Evolutionary conservation across 1,140 invertebrate species (phyloP), one percentile per base, ranked within the genome.

Genomic region (Leptestheria dahalacensis): DNA sequence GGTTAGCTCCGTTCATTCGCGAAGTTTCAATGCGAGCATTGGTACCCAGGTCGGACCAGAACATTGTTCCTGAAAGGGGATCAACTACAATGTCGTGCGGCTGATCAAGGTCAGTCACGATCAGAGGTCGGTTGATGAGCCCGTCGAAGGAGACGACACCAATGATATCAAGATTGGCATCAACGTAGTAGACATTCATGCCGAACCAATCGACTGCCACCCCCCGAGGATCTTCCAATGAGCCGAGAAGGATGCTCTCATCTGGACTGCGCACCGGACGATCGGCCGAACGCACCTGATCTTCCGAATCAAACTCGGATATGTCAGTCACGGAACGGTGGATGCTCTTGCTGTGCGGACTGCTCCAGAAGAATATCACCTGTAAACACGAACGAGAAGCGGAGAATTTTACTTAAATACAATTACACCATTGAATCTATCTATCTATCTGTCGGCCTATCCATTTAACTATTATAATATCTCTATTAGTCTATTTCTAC

Each of bases 121-220:
- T 72, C 1, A 86, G 65, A 0, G 79, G 81, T 15, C 76, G 74
- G 46, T 73, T 71, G 53, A 73, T 73, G 15, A 73, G 73, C 33
- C 81, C 81, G 63, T 82, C 76, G 2, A 82, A 72, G 49, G 76
- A 76, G 2, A 79, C 73, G 3, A 80, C 78, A 33, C 77, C 76
- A 47, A 90, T 80, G 68, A 75, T 68, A 65, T 80, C 72, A 49
- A 72, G 70, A 62, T 77, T 74, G 25, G 77, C 77, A 70, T 88
- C 85, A 4, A 84, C 79, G 71, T 84, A 84, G 71, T 89, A 91
- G 18, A 91, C 70, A 55, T 79, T 75, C 60, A 79, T 75, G 0
- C 80, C 78, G 3, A 85, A 73, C 79, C 84, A 87, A 71, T 92
- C 88, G 20, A 91, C 77, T 3, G 83, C 79, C 46, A 93, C 71